Base-by-base conservation (phyloP, 2,113 vertebrate genomes). In the Leptosomus discolor region DNA sequence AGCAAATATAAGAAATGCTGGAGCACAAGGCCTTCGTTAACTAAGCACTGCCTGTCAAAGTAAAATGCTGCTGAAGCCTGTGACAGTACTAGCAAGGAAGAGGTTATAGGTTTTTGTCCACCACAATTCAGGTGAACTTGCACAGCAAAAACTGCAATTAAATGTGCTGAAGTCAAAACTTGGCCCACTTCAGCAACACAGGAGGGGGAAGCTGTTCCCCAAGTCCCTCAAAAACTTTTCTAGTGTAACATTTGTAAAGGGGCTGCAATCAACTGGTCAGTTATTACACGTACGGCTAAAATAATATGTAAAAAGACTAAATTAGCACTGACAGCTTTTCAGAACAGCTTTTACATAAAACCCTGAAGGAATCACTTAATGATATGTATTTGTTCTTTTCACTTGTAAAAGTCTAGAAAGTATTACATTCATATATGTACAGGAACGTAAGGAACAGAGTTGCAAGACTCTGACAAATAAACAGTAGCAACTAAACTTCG, bases 141-240 rank as follows among this genome's bases (percentile, higher is more conserved):
- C 2, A 3, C 32, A 70, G 84, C 71, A 43, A 78, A 80, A 60
- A 58, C 45, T 45, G 70, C 37, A 75, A n/a, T 34, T 50, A 54
- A 82, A 68, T 7, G 37, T 1, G 0, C 14, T 43, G n/a, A 71
- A 94, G 61, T 43, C 57, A 45, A 64, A n/a, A 60, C 73, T 70
- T 56, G 34, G 61, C 37, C 45, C 58, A 78, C 29, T 43, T 50
- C 56, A 51, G 32, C 57, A 43, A 68, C 0, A 0, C 65, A 30
- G 46, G 8, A 68, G n/a, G 37, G 34, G 16, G 36, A 46, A 90
- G 58, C 53, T 92, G 81, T 56, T 75, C 50, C 58, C 30, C 30
- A 90, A 95, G 79, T 92, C 67, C 58, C 85, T 84, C 48, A 46
- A 53, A 93, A 97, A 98, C 94, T 97, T 98, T 94, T 60, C 41